Evolutionary conservation across 2,888 invertebrate genomes (phyloP).

Genomic region (Caenorhabditis sp.): DNA sequence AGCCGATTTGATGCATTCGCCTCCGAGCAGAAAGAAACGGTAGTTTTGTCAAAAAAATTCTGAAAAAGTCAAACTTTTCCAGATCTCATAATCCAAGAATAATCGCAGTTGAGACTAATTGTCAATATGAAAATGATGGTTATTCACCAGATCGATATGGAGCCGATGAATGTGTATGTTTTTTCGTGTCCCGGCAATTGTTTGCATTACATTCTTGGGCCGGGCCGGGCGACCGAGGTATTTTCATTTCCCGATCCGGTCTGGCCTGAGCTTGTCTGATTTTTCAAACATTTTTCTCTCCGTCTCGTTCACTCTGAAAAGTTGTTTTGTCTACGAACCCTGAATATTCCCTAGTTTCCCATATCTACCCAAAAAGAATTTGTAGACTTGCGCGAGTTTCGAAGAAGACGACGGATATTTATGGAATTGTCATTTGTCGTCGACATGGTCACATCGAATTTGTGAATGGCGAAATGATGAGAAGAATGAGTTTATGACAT

Average conservation of each 20-base stretch:
- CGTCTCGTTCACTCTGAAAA: too few relatives aligned
- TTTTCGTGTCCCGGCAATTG: too few relatives aligned
- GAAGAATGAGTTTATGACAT: constrained; percentile 15
- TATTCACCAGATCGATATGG: constrained; percentile 18
- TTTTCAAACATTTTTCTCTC: too few relatives aligned
- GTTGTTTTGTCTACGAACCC: too few relatives aligned
- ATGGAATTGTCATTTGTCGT: constrained; percentile 45
- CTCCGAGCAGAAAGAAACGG: constrained; percentile 21
- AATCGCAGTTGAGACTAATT: constrained; percentile 17
- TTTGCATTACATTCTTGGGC: too few relatives aligned
- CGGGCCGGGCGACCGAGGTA: too few relatives aligned
- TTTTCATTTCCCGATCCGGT: too few relatives aligned
- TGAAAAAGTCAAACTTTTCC: background rate
- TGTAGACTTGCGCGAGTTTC: constrained; percentile 48
- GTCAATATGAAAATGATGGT: constrained; percentile 25
- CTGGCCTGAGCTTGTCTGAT: too few relatives aligned
- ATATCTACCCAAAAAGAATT: background rate
- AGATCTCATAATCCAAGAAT: constrained; percentile 2
- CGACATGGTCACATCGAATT: constrained; percentile 29
- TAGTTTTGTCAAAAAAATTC: too few relatives aligned
- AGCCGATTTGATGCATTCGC: constrained; percentile 16
- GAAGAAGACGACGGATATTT: constrained; percentile 23
- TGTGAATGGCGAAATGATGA: constrained; percentile 17
- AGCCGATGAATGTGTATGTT: constrained; percentile 34
- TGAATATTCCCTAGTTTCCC: too few relatives aligned